Evolutionary conservation across 1,140 invertebrate species (phyloP).

Genomic region (Temnothorax curvispinosus): DNA sequence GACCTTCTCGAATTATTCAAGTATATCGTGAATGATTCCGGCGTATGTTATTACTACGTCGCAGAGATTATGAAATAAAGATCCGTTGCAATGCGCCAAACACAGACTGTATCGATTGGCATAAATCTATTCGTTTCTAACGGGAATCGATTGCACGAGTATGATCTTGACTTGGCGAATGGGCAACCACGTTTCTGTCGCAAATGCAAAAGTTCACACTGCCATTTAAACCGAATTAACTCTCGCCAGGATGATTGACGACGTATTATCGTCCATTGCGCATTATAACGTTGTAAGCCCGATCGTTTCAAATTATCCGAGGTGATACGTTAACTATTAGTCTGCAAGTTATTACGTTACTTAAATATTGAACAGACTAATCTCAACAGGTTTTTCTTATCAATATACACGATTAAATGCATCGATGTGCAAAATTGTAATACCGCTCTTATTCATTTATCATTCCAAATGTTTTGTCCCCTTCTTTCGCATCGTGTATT

Average conservation of each 20-base stretch:
- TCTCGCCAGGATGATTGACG: conserved; percentile 37
- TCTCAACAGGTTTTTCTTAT: neutral
- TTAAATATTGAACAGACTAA: conserved; percentile 7
- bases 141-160: conserved; percentile 59
- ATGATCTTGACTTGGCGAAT: conserved; percentile 50
- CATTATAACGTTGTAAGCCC: conserved; percentile 12
- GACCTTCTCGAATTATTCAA: conserved; percentile 66
- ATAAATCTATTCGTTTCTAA: conserved; percentile 39
- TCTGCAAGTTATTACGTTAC: neutral
- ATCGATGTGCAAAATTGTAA: neutral
- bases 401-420: neutral
- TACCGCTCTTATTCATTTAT: neutral
- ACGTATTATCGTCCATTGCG: conserved; percentile 36
- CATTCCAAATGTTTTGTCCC: neutral
- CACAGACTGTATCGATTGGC: conserved; percentile 50
- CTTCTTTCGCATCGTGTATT: neutral
- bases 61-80: conserved; percentile 62
- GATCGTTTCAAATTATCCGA: neutral
- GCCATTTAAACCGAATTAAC: conserved; percentile 54
- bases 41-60: conserved; percentile 63
- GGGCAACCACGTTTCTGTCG: conserved; percentile 47
- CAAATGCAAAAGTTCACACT: conserved; percentile 57
- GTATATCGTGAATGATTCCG: conserved; percentile 60
- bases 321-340: neutral
- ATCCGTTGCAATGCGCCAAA: conserved; percentile 61